Percentiles rank a stretch among this genome's conserved stretches.
These are phyloP conservation scores for Marmota flaviventris DNA, from an alignment of 2,113 vertebrate genomes.

Conservation along the genomic window DNA sequence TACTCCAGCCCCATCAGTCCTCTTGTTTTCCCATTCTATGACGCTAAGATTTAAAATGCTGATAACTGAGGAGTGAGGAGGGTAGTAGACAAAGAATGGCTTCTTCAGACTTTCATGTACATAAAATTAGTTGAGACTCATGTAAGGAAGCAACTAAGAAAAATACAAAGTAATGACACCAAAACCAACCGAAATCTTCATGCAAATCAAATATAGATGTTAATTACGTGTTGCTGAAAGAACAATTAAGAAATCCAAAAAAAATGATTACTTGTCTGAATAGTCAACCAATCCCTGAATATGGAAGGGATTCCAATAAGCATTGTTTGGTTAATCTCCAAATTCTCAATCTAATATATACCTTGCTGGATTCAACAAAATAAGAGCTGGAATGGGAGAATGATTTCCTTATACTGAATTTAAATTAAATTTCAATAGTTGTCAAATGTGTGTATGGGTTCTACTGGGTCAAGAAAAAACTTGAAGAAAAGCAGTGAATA, in stretches of 20 bases:
- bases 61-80: not conserved
- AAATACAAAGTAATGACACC: not conserved
- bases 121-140: not conserved
- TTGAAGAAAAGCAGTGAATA: not conserved
- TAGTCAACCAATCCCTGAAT: not conserved
- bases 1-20: not conserved
- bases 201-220: not conserved
- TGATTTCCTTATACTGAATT: not conserved
- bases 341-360: not conserved
- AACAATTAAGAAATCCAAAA: not conserved
- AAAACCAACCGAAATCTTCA: not conserved
- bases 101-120: not conserved
- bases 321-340: not conserved
- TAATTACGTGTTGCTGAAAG: not conserved
- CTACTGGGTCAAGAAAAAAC: slow-evolving; percentile 6
- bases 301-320: not conserved
- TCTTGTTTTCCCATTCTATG: not conserved
- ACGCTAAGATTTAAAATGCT: not conserved
- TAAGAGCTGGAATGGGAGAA: not conserved
- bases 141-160: not conserved
- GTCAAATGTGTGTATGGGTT: slow-evolving; percentile 9
- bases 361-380: not conserved
- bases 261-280: not conserved
- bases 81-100: not conserved
- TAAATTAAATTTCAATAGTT: slow-evolving; percentile 41